These are phyloP conservation scores for Tenebrio molitor DNA, from an alignment of 1,140 invertebrate genomes.

Conservation along the genomic window DNA sequence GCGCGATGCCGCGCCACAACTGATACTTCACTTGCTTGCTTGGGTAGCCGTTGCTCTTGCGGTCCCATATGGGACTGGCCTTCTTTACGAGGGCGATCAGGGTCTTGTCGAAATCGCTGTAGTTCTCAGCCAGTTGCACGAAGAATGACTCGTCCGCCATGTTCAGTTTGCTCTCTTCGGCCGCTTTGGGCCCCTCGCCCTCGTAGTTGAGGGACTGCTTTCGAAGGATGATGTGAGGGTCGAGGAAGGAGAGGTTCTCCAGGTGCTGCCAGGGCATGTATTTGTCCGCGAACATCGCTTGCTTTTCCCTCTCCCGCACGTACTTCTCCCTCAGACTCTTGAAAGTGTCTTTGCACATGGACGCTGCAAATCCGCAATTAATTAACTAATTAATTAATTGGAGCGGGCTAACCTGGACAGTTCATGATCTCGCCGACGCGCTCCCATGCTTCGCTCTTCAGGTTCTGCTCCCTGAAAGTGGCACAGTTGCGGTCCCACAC, in stretches of 20 bases:
- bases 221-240: slow-evolving; percentile 55
- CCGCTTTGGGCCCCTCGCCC: neutral
- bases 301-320: slow-evolving; percentile 56
- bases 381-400: slow-evolving; percentile 42
- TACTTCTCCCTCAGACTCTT: slow-evolving; percentile 57
- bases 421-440: slow-evolving; percentile 49
- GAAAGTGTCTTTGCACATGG: slow-evolving; percentile 52
- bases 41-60: slow-evolving; percentile 55
- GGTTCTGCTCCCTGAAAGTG: slow-evolving; percentile 52
- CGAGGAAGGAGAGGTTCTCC: slow-evolving; percentile 52
- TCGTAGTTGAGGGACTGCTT: slow-evolving; percentile 39
- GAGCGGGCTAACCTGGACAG: slow-evolving; percentile 50
- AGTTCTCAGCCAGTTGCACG: slow-evolving; percentile 27
- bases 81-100: slow-evolving; percentile 55
- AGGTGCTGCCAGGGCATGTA: slow-evolving; percentile 51
- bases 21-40: slow-evolving; percentile 55
- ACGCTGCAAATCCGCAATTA: slow-evolving; percentile 40
- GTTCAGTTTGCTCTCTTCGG: neutral
- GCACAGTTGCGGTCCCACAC: slow-evolving; percentile 55
- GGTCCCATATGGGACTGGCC: slow-evolving; percentile 55
- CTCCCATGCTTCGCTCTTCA: slow-evolving; percentile 53
- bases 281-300: slow-evolving; percentile 39
- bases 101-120: slow-evolving; percentile 52
- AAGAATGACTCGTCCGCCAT: neutral
- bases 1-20: slow-evolving; percentile 53